Evolutionary conservation across 2,113 vertebrate genomes (phyloP), one percentile per base, ranked within the genome.

Genomic region (Romanogobio albipinnatus): DNA sequence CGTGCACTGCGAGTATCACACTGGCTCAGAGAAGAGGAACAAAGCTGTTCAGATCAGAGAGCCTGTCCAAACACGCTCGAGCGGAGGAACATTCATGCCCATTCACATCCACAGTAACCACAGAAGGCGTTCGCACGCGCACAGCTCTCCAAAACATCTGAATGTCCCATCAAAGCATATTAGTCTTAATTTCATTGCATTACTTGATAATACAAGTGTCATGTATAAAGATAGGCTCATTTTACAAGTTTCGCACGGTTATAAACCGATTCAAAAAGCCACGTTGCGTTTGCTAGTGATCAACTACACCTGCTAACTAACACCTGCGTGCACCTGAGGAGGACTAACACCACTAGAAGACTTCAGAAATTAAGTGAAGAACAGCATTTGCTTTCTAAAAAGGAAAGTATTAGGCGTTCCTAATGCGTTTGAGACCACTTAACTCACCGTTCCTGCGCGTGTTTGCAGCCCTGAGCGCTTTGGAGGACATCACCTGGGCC

Each of bases 361-460:
- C 49, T 19, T 29, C 15, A 19, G 3, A 11, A 6, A 53, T 51
- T 2, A 53, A 51, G 49, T 51, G 49, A 29, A 29, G 24, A 3
- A 10, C 17, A 53, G 4, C 15, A 8, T 53, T 51, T 51, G 49
- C 15, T 29, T 33, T 17, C 22, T 13, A 39, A 39, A 39, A 39
- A 1, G 6, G 39, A 39, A 39, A 39, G 39, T 7, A 39, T 39
- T 39, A 39, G 39, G 15, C 53, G 53, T 56, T 76, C 3, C 26
- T n/a, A 13, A 19, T 22, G n/a, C 17, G 43, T 24, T 43, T 9
- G 11, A 1, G 53, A 19, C 15, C 33, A 24, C 29, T 0, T 17
- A 47, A 78, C 87, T 88, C 75, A 88, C 87, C 86, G 43, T 79
- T 84, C 4, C 84, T 81, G 19, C 77, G 78, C 24, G 61, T 39